Base-by-base conservation (phyloP, 2,888 invertebrate species). In the Ptychoptera albimana region DNA sequence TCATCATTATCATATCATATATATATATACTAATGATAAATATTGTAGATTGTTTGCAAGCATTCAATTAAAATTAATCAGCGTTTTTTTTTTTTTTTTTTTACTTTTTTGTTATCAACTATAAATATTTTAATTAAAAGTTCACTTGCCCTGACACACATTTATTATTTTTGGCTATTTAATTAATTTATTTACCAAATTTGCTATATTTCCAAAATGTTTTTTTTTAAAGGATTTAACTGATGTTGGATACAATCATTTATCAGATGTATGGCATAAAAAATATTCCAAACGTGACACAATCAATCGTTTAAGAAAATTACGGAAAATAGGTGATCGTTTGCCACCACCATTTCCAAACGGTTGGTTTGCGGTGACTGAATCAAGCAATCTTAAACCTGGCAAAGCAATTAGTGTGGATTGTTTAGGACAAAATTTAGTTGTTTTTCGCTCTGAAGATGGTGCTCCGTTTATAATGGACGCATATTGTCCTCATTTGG, bases 401-500 rank as follows among this genome's bases (percentile, higher is more conserved):
- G 70, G 74, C 1, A 67, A 72, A 40, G 77, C 79, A 1, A 62
- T 67, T 7, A 70, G 76, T 46, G 70, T 82, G 0, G 70, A 78
- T 42, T 78, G 74, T 29, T 60, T 88, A 23, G 87, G 86, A 2
- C 69, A 78, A 54, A 75, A 82, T 50, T 70, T 86, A 30, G 81
- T 79, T 34, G 72, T 84, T 1, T 85, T 73, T 55, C 69, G 86
- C 23, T 75, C 76, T 0, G 68, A 73, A 39, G 69, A 71, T 34
- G 79, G 81, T 0, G 53, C 67, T 4, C 77, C 76, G 0, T 74
- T 78, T 44, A 74, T 83, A 1, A 67, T 89, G 31, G 82, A 91
- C 60, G 88, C 91, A 0, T 88, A 87, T 58, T 92, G 92, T 54
- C 89, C 91, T 0, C 92, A 92, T 58, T 66, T 92, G 52, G 92